Evolutionary conservation across 2,113 vertebrate genomes (phyloP), one percentile per base, ranked within the genome.

Genomic region (Dolichallabes microphthalmus): DNA sequence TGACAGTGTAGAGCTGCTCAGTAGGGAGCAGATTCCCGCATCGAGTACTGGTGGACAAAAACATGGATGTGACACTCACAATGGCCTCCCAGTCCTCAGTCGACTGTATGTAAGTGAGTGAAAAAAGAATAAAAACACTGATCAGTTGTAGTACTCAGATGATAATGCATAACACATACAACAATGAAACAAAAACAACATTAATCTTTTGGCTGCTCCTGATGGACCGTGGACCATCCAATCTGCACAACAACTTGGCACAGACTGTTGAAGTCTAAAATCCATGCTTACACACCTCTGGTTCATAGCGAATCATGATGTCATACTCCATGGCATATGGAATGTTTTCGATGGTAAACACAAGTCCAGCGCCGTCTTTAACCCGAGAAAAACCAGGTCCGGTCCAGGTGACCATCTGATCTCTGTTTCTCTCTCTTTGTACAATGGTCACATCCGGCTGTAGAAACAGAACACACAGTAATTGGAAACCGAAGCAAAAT

Each of bases 11-110:
- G 81, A 96, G 91, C 88, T 97, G 95, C 84, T 97, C 96, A 0
- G 95, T 95, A 20, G 95, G 96, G 10, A 97, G 93, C 20, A 96
- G 94, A 88, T 96, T 97, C 80, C 95, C 96, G 64, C 96, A 97
- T 57, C 93, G 93, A 2, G 94, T 91, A 87, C 96, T 97, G 84
- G 91, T 95, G 79, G 97, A 95, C 84, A 96, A 91, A 1, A 53
- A 82, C 0, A 76, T 91, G 4, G 96, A 96, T 12, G 90, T 93
- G 35, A 97, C 91, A 0, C 95, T 94, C 85, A 98, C 94, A 7
- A 96, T 82, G 9, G 93, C 96, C 88, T 97, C 96, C 95, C 97
- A 98, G 90, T 97, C 95, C 88, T 97, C 97, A 4, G 95, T 94
- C 0, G 95, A 96, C 96, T 98, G 88, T 1, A 32, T 68, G 3